Evolutionary conservation across 2,888 invertebrate species (phyloP).

Genomic region (Hanleya hanleyi): DNA sequence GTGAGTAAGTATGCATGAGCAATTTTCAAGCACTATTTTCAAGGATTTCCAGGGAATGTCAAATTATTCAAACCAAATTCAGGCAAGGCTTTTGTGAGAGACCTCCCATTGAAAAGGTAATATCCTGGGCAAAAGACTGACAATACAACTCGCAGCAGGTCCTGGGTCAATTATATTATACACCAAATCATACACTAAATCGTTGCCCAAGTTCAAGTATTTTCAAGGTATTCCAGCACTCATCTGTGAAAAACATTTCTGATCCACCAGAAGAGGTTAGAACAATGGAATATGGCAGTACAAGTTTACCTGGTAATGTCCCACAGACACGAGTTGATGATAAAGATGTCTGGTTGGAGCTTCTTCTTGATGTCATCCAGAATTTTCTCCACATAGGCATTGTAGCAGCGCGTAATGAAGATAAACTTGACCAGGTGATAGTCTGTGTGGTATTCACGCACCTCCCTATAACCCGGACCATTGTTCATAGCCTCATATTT

Average conservation of each 20-base stretch:
- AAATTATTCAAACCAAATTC: no score
- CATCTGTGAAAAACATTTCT: neutral
- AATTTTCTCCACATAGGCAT: constrained; percentile 69
- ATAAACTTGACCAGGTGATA: constrained; percentile 67
- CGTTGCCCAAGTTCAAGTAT: no score
- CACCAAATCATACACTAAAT: no score
- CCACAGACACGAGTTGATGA: constrained; percentile 76
- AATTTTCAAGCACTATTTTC: no score
- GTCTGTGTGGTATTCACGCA: constrained; percentile 66
- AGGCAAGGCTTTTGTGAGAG: no score
- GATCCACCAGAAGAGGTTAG: neutral
- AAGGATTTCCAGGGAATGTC: no score
- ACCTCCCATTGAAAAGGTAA: no score
- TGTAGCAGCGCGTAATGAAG: constrained; percentile 74
- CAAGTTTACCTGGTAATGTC: constrained; percentile 72
- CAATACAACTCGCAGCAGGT: no score
- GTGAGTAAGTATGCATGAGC: no score
- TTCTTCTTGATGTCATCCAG: constrained; percentile 63
- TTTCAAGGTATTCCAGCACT: no score
- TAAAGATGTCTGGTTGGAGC: constrained; percentile 73
- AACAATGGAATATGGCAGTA: neutral
- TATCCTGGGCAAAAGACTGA: no score
- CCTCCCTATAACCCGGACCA: constrained; percentile 73
- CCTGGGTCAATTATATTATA: no score
- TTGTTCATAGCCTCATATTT: constrained; percentile 62